Percentiles rank a stretch among this genome's conserved stretches.
Conservation (phyloP, 2,888 invertebrate genomes). For the Villa cingulata region DNA sequence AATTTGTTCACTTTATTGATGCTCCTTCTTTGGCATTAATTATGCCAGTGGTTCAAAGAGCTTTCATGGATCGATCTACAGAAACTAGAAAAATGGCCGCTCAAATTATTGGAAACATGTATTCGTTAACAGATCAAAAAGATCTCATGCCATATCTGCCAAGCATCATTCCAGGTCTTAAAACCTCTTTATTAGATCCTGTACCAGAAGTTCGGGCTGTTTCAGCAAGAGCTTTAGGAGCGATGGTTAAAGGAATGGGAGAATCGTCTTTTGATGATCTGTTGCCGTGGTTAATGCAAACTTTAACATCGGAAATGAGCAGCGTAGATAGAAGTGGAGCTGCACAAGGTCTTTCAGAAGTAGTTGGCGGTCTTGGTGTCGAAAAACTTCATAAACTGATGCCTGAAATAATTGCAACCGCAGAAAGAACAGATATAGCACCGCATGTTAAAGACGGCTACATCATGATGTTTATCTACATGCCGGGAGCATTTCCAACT, state of each 20-base stretch:
- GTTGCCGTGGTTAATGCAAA: constrained; percentile 97
- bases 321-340: constrained; percentile 94
- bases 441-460: constrained; percentile 98
- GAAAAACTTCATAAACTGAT: constrained; percentile 91
- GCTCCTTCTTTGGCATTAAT: constrained; percentile 96
- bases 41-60: constrained; percentile 97
- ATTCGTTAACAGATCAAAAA: constrained; percentile 96
- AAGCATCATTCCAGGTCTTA: constrained; percentile 90
- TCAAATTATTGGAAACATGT: constrained; percentile 99
- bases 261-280: constrained; percentile 92
- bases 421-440: constrained; percentile 82
- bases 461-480: constrained; percentile 99
- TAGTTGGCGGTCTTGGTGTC: constrained; percentile 89
- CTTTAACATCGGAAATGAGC: constrained; percentile 85
- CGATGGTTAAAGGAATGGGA: constrained; percentile 96
- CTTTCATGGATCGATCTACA: constrained; percentile 93
- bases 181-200: constrained; percentile 90
- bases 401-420: constrained; percentile 91
- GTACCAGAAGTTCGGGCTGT: constrained; percentile 96
- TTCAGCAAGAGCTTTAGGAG: constrained; percentile 89
- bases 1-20: constrained; percentile 99
- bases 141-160: constrained; percentile 93
- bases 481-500: constrained; percentile 91
- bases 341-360: constrained; percentile 93
- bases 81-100: constrained; percentile 99